These are phyloP conservation scores for Cremastinae sp. DNA, from an alignment of 2,888 invertebrate genomes.

Conservation along the genomic window DNA sequence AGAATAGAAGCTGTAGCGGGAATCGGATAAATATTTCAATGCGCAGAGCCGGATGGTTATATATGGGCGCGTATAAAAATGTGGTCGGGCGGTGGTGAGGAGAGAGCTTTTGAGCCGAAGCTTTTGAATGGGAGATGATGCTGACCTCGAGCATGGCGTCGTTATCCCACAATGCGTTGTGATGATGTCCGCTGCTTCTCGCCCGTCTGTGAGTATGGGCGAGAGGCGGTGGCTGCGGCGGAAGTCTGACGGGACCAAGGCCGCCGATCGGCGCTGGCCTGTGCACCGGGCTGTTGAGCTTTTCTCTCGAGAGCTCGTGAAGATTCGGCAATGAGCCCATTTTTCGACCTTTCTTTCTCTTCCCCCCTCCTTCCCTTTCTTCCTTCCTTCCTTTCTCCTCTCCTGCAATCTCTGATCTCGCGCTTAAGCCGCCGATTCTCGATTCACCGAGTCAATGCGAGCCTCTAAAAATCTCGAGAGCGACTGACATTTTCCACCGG, in stretches of 20 bases:
- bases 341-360: conserved; percentile 34
- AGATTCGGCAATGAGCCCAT: conserved; percentile 87
- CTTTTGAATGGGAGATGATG: not conserved
- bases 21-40: conserved; percentile 30
- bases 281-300: conserved; percentile 74
- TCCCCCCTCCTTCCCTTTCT: conserved; percentile 57
- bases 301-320: conserved; percentile 83
- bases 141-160: conserved; percentile 78
- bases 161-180: conserved; percentile 75
- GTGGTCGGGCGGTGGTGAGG: conserved; percentile 8
- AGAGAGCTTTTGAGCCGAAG: not conserved
- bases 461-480: too few relatives aligned
- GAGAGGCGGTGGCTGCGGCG: conserved; percentile 75
- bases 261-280: conserved; percentile 73
- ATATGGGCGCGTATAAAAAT: not conserved
- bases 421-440: not conserved
- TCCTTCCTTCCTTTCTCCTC: conserved; percentile 30
- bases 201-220: conserved; percentile 76
- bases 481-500: too few relatives aligned
- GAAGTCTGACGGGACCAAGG: conserved; percentile 73
- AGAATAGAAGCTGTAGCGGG: conserved; percentile 35
- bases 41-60: not conserved
- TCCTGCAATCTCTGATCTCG: too few relatives aligned
- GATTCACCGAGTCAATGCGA: too few relatives aligned
- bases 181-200: conserved; percentile 76